phyloP scores from a whole-genome alignment of 2,888 invertebrate genomes.

The Ormyrus nitidulus region DNA sequence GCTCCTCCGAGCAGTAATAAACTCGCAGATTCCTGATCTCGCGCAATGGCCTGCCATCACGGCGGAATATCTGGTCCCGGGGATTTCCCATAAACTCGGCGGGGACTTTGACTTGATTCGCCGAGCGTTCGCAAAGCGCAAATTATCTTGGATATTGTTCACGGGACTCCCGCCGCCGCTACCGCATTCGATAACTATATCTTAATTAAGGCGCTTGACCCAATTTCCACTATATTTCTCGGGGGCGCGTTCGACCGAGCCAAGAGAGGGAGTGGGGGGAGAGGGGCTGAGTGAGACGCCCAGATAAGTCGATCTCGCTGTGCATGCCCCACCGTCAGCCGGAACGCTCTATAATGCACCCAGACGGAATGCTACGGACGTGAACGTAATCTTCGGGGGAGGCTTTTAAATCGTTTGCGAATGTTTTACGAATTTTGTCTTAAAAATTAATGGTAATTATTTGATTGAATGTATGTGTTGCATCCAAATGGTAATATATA shows the following conservation, averaged over 20 bases:
- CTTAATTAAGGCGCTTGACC: conserved; percentile 69
- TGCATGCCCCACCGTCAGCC: too few species aligned
- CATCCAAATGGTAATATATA: too few species aligned
- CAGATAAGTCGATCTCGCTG: conserved; percentile 8
- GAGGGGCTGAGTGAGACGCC: not conserved
- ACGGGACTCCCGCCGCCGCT: conserved; percentile 47
- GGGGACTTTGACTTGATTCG: conserved; percentile 35
- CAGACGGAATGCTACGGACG: too few species aligned
- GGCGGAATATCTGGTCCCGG: not conserved
- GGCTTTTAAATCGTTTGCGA: too few species aligned
- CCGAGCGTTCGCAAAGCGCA: conserved; percentile 13
- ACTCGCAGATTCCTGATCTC: too few species aligned
- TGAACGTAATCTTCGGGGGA: too few species aligned
- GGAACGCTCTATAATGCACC: too few species aligned
- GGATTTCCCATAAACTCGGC: conserved; percentile 38
- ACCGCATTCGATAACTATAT: conserved; percentile 65
- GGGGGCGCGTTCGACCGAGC: conserved; percentile 21
- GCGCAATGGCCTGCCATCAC: too few species aligned
- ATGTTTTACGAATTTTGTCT: too few species aligned
- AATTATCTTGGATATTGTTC: conserved; percentile 58
- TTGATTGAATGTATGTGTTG: too few species aligned
- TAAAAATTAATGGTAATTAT: too few species aligned
- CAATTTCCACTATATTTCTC: conserved; percentile 58
- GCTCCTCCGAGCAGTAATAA: too few species aligned
- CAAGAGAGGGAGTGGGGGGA: not conserved